Base-by-base conservation (phyloP, 2,797 vertebrate genomes). In the Mionectes olivaceus region DNA sequence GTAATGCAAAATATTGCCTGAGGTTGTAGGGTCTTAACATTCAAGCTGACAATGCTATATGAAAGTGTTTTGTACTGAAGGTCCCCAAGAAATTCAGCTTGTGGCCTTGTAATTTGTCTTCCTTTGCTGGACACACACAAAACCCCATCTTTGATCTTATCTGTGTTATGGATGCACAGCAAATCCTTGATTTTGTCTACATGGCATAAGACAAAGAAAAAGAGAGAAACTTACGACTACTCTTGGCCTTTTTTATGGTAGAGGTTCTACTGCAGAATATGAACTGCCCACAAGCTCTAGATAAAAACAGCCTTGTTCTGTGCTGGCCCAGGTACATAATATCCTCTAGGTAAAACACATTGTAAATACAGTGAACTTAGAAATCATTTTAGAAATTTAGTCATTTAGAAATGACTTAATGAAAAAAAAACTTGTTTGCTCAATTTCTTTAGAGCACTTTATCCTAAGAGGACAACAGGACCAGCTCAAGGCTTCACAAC, bases 401-500 rank as follows among this genome's bases (percentile, higher is more conserved):
- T 46, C 24, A 35, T 7, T 39, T 74, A 59, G 9, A 87, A 86
- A 6, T 24, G 46, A 59, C 25, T 53, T 73, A 74, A 56, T 49
- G 10, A 30, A n/a, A 57, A 77, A 77, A 44, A 3, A 0, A 3
- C 1, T 30, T 43, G 5, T 59, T 88, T 83, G 3, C 27, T 30
- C 24, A n/a, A 6, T 53, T 88, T 65, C 33, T 77, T 60, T 57
- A 52, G 28, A 64, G 4, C 22, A 33, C 33, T 44, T 59, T 41
- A 5, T 41, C 50, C 1, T 2, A 53, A 90, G 60, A 57, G 24
- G 10, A 41, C 49, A 75, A 28, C 49, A 75, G 78, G 33, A 60
- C n/a, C 1, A 1, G 17, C 15, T 46, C 0, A 3, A 10, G n/a
- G 9, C 32, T 24, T 79, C 50, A 73, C 2, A 11, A n/a, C 12